Conservation (phyloP, 1,140 invertebrate species). For the Pectinophora gossypiella region DNA sequence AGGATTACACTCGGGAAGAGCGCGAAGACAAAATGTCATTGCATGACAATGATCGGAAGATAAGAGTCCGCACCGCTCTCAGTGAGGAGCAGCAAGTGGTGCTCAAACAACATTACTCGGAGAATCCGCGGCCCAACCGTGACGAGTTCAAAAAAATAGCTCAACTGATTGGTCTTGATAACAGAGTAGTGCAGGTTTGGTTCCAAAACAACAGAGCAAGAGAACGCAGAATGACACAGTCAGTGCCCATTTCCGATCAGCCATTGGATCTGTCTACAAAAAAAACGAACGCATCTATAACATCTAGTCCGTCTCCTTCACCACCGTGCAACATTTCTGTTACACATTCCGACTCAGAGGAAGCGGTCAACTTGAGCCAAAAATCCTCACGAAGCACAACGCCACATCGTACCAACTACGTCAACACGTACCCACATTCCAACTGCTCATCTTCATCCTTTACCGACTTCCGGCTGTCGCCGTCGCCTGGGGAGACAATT, state of each 20-base stretch:
- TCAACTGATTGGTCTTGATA: conserved; percentile 91
- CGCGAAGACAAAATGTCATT: conserved; percentile 77
- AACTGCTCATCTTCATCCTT: conserved; percentile 73
- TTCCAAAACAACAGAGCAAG: conserved; percentile 98
- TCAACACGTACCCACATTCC: conserved; percentile 75
- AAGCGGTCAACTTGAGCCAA: conserved; percentile 83
- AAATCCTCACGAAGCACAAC: conserved; percentile 81
- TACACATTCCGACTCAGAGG: conserved; percentile 78
- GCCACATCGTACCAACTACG: conserved; percentile 69
- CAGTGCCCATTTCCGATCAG: conserved; percentile 79
- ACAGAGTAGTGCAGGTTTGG: conserved; percentile 97
- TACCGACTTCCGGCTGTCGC: conserved; percentile 69
- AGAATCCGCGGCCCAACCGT: conserved; percentile 94
- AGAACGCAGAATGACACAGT: conserved; percentile 83
- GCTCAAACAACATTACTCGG: conserved; percentile 90
- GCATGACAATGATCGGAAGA: conserved; percentile 84
- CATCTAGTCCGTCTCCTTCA: conserved; percentile 78
- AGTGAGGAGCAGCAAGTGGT: conserved; percentile 94
- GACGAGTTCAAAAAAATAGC: conserved; percentile 94
- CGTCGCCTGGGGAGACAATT: conserved; percentile 70
- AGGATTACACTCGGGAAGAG: conserved; percentile 71
- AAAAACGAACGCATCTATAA: conserved; percentile 75
- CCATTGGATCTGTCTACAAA: conserved; percentile 93
- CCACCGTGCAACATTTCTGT: conserved; percentile 77
- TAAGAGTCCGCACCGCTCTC: conserved; percentile 93